Base-by-base conservation (phyloP, 2,797 vertebrate species). In the Halcyon smyrnensis region DNA sequence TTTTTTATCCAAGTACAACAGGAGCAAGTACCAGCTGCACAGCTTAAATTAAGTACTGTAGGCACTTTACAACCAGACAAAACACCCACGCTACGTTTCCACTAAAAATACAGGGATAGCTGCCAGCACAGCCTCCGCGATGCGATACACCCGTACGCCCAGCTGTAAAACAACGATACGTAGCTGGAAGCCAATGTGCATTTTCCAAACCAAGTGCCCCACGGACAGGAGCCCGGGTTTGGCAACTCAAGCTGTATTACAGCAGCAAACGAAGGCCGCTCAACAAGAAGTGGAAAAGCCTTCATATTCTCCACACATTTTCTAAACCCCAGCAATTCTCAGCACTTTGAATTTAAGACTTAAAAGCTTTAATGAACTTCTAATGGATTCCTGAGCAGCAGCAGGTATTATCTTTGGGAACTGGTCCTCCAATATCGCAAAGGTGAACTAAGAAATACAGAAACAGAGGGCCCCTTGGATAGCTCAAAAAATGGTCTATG, bases 301-400 rank as follows among this genome's bases (percentile, higher is more conserved):
- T 68, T 77, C 8, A 2, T 34, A 36, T 63, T 75, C 67, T 56
- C 36, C 27, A 11, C 56, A 9, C 5, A 2, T 62, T 75, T 60
- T 67, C 45, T 65, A 36, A 84, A 77, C 32, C 51, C 45, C 51
- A 90, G 87, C 13, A n/a, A 75, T 62, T 67, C 81, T 75, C 67
- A 89, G 56, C 43, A 56, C 19, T 16, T 50, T 34, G 67, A 76
- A 84, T 41, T 45, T 51, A 27, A 9, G n/a, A 43, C 82, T 51
- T 59, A 50, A 65, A 76, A 91, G 45, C 50, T 36, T 81, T 69
- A 68, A 28, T 5, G 23, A 53, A 60, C 86, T 68, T 68, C 24
- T 34, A 77, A 51, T 41, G 48, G 71, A 37, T 89, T 74, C 37
- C 54, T 25, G 57, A 65, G 8, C 51, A 63, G 50, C 8, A 11